Percentiles rank a stretch among this genome's conserved stretches.
Evolutionary conservation across 2,113 vertebrate species (phyloP).

Genomic region (Notiomystis cincta): DNA sequence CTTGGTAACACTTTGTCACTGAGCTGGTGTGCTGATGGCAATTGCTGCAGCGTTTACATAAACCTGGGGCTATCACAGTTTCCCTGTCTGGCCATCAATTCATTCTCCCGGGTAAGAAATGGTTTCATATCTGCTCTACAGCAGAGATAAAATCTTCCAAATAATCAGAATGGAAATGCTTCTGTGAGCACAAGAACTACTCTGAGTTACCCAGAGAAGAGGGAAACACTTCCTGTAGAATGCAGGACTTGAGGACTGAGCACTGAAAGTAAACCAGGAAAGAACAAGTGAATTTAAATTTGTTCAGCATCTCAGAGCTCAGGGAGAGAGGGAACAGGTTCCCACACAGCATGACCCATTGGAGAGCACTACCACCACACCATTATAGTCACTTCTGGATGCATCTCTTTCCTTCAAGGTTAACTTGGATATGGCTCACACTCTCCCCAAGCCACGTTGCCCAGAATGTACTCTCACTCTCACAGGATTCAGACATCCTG

Average conservation of each 20-base stretch:
- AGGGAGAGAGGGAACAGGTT: not conserved
- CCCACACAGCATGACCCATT: not conserved
- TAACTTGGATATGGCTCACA: fast-evolving
- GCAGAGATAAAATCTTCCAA: not conserved
- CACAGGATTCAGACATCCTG: not conserved
- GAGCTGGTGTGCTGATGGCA: not conserved
- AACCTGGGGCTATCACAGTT: not conserved
- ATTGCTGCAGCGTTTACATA: not conserved
- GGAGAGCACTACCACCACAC: not conserved
- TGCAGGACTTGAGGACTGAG: not conserved
- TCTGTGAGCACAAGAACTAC: not conserved
- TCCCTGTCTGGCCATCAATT: not conserved
- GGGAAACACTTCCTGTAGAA: not conserved
- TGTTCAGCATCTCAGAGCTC: not conserved
- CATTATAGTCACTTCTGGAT: not conserved
- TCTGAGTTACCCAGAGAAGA: not conserved
- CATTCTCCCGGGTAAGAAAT: not conserved
- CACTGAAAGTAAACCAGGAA: not conserved
- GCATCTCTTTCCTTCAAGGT: not conserved
- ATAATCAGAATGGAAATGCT: not conserved
- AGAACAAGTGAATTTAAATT: not conserved
- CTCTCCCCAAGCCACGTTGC: not conserved
- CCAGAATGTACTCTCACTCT: not conserved
- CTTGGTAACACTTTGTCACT: not conserved
- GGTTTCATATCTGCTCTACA: not conserved